Conservation (phyloP, 2,888 invertebrate species). For the Mamestra brassicae region DNA sequence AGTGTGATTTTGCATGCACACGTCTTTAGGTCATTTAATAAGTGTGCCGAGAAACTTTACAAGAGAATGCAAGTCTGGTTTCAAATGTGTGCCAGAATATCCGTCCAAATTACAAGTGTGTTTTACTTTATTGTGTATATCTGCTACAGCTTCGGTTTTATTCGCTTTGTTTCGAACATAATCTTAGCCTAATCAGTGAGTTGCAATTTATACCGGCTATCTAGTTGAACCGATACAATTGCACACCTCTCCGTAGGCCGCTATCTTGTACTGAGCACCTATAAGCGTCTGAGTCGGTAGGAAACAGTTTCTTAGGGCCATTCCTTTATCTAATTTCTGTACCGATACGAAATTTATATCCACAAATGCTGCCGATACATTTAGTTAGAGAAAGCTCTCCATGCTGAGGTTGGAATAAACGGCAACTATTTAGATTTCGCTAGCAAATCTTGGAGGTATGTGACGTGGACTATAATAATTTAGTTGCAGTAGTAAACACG, state of each 20-base stretch:
- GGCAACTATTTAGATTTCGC: conserved; percentile 12
- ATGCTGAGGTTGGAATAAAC: conserved; percentile 8
- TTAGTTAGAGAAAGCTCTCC: conserved; percentile 22
- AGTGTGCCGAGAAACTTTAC: conserved; percentile 63
- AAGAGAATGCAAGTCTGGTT: conserved; percentile 62
- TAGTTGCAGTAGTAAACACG: conserved; percentile 8
- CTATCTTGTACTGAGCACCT: conserved; percentile 28
- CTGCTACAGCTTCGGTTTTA: conserved; percentile 10
- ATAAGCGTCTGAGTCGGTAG: conserved; percentile 5
- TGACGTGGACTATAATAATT: conserved; percentile 1
- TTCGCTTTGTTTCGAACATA: conserved; percentile 32
- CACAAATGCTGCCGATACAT: conserved; percentile 1
- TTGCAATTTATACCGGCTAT: conserved; percentile 40
- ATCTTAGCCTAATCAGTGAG: conserved; percentile 26
- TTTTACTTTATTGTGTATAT: conserved; percentile 20
- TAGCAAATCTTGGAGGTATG: background rate
- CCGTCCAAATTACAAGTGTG: conserved; percentile 27
- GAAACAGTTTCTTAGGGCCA: conserved; percentile 17
- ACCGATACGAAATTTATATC: conserved; percentile 13
- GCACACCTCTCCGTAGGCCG: conserved; percentile 17
- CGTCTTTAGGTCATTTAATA: conserved; percentile 53
- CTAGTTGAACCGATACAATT: conserved; percentile 37
- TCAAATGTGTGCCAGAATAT: conserved; percentile 43
- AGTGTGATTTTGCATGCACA: conserved; percentile 62
- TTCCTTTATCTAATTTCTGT: conserved; percentile 24